phyloP scores from a whole-genome alignment of 2,113 vertebrate genomes.

The Hippocampus barbouri region DNA sequence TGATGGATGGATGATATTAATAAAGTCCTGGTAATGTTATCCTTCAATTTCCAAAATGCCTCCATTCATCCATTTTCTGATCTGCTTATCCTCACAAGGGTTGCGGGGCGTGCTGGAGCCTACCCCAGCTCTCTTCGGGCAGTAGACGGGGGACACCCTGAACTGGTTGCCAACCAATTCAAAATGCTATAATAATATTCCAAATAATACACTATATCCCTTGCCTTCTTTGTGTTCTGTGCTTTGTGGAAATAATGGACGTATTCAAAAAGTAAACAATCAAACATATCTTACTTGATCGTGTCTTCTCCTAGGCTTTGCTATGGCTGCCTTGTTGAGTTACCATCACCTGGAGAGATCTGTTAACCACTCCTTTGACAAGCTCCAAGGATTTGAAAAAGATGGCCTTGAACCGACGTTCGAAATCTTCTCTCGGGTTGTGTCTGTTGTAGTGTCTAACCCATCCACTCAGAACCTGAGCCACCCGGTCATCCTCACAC shows the following conservation, averaged over 20 bases:
- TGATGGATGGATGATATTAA: background rate
- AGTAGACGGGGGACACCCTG: too few species aligned
- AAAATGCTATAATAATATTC: background rate
- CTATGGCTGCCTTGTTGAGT: constrained; percentile 70
- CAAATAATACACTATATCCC: background rate
- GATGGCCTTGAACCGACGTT: constrained; percentile 17
- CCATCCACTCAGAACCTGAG: constrained; percentile 52
- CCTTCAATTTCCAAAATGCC: background rate
- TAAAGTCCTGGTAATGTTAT: background rate
- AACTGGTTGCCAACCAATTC: background rate
- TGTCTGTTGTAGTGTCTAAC: constrained; percentile 74
- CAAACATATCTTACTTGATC: background rate
- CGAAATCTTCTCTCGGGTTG: constrained; percentile 57
- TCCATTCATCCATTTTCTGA: too few species aligned
- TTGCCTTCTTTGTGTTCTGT: background rate
- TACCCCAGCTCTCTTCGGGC: too few species aligned
- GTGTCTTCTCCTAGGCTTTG: constrained; percentile 54
- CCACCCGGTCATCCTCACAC: constrained; percentile 59
- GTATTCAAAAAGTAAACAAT: background rate
- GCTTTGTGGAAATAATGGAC: background rate
- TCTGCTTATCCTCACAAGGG: too few species aligned
- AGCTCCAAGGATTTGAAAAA: constrained; percentile 19
- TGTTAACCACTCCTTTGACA: constrained; percentile 50
- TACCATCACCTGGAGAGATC: constrained; percentile 58
- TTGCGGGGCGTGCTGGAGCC: too few species aligned